These are phyloP conservation scores for Tipula vernalis DNA, from an alignment of 2,888 invertebrate species.

Conservation along the genomic window DNA sequence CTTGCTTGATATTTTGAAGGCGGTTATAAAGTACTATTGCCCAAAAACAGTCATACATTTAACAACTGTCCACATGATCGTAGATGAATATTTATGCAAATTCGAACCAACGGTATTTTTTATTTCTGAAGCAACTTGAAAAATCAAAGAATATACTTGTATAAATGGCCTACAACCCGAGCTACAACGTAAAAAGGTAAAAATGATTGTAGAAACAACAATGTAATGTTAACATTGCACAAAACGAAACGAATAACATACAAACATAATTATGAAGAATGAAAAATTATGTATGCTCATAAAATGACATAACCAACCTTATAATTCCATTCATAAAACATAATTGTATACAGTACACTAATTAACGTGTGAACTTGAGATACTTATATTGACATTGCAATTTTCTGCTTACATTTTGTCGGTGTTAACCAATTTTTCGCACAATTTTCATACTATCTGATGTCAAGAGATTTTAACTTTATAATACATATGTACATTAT, in stretches of 20 bases:
- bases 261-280: not conserved
- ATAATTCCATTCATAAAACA: not conserved
- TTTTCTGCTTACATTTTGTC: not conserved
- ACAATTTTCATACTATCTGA: not conserved
- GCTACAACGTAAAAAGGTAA: no score
- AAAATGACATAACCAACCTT: not conserved
- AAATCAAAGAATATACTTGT: no score
- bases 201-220: no score
- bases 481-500: not conserved
- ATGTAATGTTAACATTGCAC: not conserved
- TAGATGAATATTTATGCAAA: no score
- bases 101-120: no score
- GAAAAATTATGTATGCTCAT: not conserved
- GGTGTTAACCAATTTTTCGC: not conserved
- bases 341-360: not conserved
- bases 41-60: no score
- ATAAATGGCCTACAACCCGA: no score
- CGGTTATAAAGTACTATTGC: no score
- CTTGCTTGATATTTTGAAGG: no score
- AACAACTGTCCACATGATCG: no score
- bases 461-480: not conserved
- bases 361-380: not conserved
- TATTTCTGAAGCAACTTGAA: no score
- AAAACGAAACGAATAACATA: not conserved
- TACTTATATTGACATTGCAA: not conserved